Evolutionary conservation across 2,797 vertebrate genomes (phyloP), one percentile per base, ranked within the genome.

Genomic region (Scolopax rusticola): DNA sequence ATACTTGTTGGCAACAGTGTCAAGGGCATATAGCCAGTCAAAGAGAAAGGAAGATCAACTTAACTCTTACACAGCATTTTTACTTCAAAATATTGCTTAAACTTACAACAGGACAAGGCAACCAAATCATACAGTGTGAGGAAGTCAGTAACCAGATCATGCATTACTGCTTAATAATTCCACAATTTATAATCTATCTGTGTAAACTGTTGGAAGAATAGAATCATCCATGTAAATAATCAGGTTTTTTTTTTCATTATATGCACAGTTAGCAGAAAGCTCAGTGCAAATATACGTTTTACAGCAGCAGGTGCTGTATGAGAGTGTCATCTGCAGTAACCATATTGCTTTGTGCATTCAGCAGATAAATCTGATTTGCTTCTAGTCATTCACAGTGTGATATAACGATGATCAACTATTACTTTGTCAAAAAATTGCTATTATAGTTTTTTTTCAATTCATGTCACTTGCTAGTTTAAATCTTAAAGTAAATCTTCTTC

Each of bases 281-380:
- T 95, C 71, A 14, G 73, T 68, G 70, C 51, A 94, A 65, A 94
- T 83, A 91, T 5, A 84, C 3, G 6, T 95, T 96, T 87, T 86
- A 84, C 70, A 84, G 78, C 40, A 96, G 93, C 87, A 94, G 89
- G 93, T 96, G 70, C 75, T 92, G 64, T 50, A 64, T 12, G 68
- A 95, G 89, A 67, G 48, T 70, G 76, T 96, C 90, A 94, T 94
- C 94, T 97, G 96, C 86, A 88, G 67, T 54, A 90, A 91, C 91
- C 76, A 94, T 92, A 95, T 89, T 97, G 95, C 88, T 90, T 76
- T 84, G 60, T 84, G 90, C 85, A 64, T 89, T 89, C 91, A 88
- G 68, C 59, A 94, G 82, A 90, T 88, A 95, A 93, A 97, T 93
- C 74, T 64, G 82, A 92, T 91, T 96, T 90, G 61, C 92, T 95